Evolutionary conservation across 2,888 invertebrate species (phyloP).

Genomic region (Lymantria monacha): DNA sequence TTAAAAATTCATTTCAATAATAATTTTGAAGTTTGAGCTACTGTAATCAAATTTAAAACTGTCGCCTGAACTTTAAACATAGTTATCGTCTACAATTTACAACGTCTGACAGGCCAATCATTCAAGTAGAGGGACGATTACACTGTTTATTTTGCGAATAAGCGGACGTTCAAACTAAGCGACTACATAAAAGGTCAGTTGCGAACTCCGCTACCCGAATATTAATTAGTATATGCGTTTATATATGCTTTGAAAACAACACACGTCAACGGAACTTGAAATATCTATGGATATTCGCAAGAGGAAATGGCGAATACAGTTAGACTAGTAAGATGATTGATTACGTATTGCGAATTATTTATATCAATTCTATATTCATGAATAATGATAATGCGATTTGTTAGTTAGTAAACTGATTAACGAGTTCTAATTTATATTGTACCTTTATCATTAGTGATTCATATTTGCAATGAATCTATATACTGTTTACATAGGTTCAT

Average conservation of each 20-base stretch:
- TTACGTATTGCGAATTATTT: slow-evolving; percentile 44
- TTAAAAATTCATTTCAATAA: not conserved
- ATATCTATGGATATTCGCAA: slow-evolving; percentile 58
- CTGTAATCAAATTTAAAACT: slow-evolving; percentile 9
- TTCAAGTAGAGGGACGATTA: slow-evolving; percentile 23
- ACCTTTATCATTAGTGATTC: no score
- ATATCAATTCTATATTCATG: slow-evolving; percentile 14
- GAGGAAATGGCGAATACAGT: slow-evolving; percentile 69
- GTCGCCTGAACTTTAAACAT: slow-evolving; percentile 13
- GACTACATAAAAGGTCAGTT: slow-evolving; percentile 37
- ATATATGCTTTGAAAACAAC: slow-evolving; percentile 39
- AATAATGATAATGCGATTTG: slow-evolving; percentile 11
- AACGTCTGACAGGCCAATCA: slow-evolving; percentile 4
- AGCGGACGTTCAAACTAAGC: slow-evolving; percentile 25
- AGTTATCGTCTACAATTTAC: slow-evolving; percentile 12
- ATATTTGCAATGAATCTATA: no score
- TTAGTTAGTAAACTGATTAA: not conserved
- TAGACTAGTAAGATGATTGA: slow-evolving; percentile 51
- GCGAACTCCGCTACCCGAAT: slow-evolving; percentile 37
- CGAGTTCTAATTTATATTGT: not conserved
- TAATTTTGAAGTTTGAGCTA: not conserved
- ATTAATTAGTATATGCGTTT: slow-evolving; percentile 31
- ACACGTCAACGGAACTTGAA: slow-evolving; percentile 66
- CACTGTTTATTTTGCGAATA: slow-evolving; percentile 28
- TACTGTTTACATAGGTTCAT: no score